Base-by-base conservation (phyloP, 2,797 vertebrate species). In the Bucorvus abyssinicus region DNA sequence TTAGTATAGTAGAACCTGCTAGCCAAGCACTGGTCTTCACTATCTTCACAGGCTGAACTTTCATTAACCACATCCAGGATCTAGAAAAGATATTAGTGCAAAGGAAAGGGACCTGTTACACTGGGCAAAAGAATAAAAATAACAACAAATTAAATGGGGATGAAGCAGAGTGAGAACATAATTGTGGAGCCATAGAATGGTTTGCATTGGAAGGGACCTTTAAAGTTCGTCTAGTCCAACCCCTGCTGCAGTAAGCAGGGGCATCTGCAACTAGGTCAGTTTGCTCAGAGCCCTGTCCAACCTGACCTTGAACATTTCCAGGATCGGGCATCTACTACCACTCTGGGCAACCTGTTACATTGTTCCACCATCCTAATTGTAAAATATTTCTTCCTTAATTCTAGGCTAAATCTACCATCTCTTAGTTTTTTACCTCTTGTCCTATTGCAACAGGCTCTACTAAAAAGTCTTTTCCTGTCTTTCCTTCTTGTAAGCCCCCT, bases 31-130 rank as follows among this genome's bases (percentile, higher is more conserved):
- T 53, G n/a, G 16, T 56, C 1, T 5, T 60, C 49, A 45, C 30
- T 50, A 0, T 29, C 47, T 76, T 76, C 30, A 20, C 30, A 59
- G 30, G 6, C 18, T 69, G 40, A 85, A 36, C 8, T 10, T 55
- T 74, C 6, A 22, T 18, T 69, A 57, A 45, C 3, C 0, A 0
- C 53, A 21, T 42, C 22, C 17, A 36, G 27, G 27, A 70, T 34
- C 19, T 26, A 47, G 53, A 50, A 71, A 60, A 89, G 32, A 10
- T 7, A 16, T 47, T 36, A 9, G 8, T 75, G 26, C 4, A 76
- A 67, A 69, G 20, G 26, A 77, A 65, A 59, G 7, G 3, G 15
- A 47, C 3, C 1, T 17, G 3, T 22, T 9, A 26, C 7, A 30
- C 14, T 14, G 16, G 3, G 2, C 0, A 30, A 60, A 50, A 60